These are phyloP conservation scores for Carabus problematicus DNA, from an alignment of 2,888 invertebrate species.

Conservation along the genomic window DNA sequence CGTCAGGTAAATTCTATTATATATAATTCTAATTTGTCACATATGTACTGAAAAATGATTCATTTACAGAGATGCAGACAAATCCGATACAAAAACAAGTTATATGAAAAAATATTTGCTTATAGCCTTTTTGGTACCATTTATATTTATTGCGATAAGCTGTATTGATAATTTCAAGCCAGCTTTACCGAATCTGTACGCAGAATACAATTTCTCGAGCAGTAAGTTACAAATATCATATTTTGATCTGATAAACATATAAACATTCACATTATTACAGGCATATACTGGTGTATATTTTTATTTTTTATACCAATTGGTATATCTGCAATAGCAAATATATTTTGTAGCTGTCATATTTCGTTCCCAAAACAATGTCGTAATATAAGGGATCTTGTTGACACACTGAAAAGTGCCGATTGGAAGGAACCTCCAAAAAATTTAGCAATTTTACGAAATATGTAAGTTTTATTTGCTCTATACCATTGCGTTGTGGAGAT, in stretches of 20 bases:
- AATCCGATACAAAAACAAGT: background rate
- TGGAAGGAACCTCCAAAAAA: background rate
- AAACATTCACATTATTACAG: background rate
- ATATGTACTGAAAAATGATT: background rate
- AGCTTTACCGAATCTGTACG: slow-evolving; percentile 18
- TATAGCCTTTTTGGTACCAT: slow-evolving; percentile 10
- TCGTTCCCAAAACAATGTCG: slow-evolving; percentile 1
- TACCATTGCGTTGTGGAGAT: background rate
- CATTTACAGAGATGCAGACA: slow-evolving; percentile 15
- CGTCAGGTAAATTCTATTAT: slow-evolving; percentile 20
- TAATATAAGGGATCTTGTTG: background rate
- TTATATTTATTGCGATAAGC: slow-evolving; percentile 15
- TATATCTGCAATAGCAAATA: slow-evolving; percentile 1
- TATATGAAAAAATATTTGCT: slow-evolving; percentile 11
- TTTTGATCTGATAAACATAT: background rate
- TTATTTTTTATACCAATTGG: slow-evolving; percentile 19
- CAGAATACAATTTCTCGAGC: slow-evolving; percentile 18
- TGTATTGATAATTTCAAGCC: slow-evolving; percentile 22
- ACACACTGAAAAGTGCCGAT: background rate
- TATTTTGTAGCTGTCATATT: slow-evolving; percentile 8
- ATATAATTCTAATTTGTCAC: background rate
- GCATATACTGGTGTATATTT: slow-evolving; percentile 13
- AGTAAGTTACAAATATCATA: slow-evolving; percentile 14
- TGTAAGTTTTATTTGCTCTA: background rate
- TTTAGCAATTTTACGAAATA: slow-evolving; percentile 4